These are phyloP conservation scores for Linyphia triangularis DNA, from an alignment of 2,888 invertebrate species.

Conservation along the genomic window DNA sequence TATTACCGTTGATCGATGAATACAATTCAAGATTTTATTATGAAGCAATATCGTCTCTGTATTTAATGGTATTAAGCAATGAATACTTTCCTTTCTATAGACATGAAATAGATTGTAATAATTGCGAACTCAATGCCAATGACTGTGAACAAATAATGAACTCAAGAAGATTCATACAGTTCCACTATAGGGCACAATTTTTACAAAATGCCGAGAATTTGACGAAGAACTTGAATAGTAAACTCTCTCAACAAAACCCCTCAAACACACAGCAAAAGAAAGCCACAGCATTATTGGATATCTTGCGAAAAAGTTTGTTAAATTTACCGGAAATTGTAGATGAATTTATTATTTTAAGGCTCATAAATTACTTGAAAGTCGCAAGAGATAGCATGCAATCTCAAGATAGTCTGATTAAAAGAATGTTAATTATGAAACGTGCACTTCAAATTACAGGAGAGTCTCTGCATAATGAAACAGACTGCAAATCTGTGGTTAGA, in stretches of 20 bases:
- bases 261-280: too few relatives aligned
- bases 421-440: background rate
- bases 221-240: background rate
- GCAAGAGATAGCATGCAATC: background rate
- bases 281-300: background rate
- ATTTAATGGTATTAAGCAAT: background rate
- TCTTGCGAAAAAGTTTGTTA: background rate
- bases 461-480: background rate
- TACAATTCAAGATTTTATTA: background rate
- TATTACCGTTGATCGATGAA: background rate
- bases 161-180: background rate
- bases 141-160: background rate
- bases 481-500: background rate
- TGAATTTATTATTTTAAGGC: background rate
- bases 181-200: background rate
- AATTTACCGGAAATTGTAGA: constrained; percentile 4
- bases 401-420: background rate
- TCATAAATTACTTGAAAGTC: background rate
- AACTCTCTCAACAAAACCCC: too few relatives aligned
- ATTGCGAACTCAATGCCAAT: background rate
- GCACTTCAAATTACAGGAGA: constrained; percentile 2
- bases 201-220: background rate
- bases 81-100: background rate
- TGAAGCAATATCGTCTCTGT: background rate
- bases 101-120: background rate